A percentile compares a stretch with the other conserved stretches of the same genome.
Conservation (phyloP, 1,140 invertebrate species). For the Aphis gossypii region DNA sequence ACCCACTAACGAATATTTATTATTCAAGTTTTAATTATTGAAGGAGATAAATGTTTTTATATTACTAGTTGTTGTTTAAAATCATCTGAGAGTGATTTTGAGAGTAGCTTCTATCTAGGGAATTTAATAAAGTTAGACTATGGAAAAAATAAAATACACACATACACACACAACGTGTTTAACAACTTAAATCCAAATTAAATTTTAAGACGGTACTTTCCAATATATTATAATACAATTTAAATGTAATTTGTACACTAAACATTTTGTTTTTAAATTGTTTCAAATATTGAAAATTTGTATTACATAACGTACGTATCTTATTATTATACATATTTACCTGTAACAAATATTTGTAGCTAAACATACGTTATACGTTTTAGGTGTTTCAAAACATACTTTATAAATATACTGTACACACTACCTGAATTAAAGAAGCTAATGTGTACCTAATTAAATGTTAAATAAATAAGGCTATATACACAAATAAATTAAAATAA, state of each 20-base stretch:
- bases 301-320: not conserved
- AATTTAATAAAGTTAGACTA: not conserved
- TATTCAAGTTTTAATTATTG: slow-evolving; percentile 1
- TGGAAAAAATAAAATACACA: not conserved
- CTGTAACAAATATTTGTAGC: not conserved
- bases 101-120: too few relatives aligned
- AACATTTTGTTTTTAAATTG: not conserved
- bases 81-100: not conserved
- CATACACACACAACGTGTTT: not conserved
- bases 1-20: not conserved
- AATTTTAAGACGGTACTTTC: not conserved
- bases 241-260: too few relatives aligned
- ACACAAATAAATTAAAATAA: too few relatives aligned
- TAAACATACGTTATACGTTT: not conserved
- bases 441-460: too few relatives aligned
- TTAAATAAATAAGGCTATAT: too few relatives aligned
- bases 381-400: not conserved
- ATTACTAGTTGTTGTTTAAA: not conserved
- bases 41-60: not conserved
- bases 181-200: not conserved
- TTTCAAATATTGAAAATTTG: not conserved
- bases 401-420: too few relatives aligned
- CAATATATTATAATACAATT: not conserved
- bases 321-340: not conserved
- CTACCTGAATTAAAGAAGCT: too few relatives aligned